These are phyloP conservation scores for Pterois miles DNA, from an alignment of 2,797 vertebrate species.

Conservation along the genomic window DNA sequence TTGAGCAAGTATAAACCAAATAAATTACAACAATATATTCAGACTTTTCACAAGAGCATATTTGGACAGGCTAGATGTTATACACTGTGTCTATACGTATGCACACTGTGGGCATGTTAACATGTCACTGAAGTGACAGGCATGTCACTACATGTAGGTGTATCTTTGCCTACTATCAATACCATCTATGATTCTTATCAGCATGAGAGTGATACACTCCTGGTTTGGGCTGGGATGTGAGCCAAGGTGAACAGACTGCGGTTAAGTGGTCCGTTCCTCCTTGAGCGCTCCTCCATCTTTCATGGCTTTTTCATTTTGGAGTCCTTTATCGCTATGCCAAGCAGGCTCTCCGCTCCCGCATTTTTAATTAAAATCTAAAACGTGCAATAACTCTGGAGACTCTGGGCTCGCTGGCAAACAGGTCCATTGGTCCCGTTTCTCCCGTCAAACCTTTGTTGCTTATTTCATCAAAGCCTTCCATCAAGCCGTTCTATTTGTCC, in stretches of 20 bases:
- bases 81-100: constrained; percentile 9
- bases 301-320: constrained; percentile 76
- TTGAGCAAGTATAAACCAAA: background rate
- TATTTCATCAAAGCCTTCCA: constrained; percentile 63
- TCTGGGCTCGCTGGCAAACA: constrained; percentile 64
- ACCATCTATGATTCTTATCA: constrained; percentile 68
- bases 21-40: background rate
- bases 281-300: constrained; percentile 73
- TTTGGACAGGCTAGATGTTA: constrained; percentile 21
- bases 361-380: constrained; percentile 84
- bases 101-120: constrained; percentile 36
- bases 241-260: constrained; percentile 62
- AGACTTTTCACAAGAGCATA: background rate
- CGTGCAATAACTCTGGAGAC: constrained; percentile 75
- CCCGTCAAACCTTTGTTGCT: constrained; percentile 57
- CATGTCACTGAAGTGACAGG: constrained; percentile 50
- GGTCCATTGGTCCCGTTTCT: constrained; percentile 59
- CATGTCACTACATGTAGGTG: constrained; percentile 60
- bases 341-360: constrained; percentile 57
- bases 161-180: constrained; percentile 53
- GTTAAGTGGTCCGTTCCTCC: constrained; percentile 67
- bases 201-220: constrained; percentile 60
- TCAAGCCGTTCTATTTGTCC: constrained; percentile 59
- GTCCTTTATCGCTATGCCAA: constrained; percentile 76
- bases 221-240: constrained; percentile 45